Base-by-base conservation (phyloP, 2,888 invertebrate genomes). In the Callosobruchus maculatus region DNA sequence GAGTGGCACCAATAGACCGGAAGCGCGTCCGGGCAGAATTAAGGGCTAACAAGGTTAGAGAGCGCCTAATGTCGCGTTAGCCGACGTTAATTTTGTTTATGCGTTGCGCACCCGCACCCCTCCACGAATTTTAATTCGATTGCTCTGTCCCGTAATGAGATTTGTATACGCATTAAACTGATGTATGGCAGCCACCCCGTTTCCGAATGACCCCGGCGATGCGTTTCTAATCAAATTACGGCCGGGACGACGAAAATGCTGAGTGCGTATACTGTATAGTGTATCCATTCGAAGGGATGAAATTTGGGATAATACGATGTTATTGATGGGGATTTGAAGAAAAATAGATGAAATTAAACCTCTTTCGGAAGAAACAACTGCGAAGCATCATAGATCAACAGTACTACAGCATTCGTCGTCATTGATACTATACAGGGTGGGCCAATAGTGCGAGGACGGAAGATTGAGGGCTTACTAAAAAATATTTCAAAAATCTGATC, bases 11-110 rank as follows among this genome's bases (percentile, higher is more conserved):
- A n/a, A 20, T 66, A 70, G 70, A 67, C 30, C 69, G 26, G 71
- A 70, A 69, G 71, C 30, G 71, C 22, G 70, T 75, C 78, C 76
- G 77, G 74, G 78, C 49, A 82, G 82, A 83, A 82, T 82, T 77
- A 81, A 49, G 13, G 82, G 78, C 80, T 81, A 81, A 81, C 82
- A 73, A 78, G 79, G 80, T 81, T 81, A 81, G 78, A 81, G 79
- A 74, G 80, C 78, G 82, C 82, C 82, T 84, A 84, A 84, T 83
- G 84, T 83, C 81, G 81, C 82, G 80, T 81, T 81, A 81, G 81
- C 81, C 81, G 86, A 86, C 86, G 85, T 83, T 87, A 86, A 87
- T 87, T 86, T 86, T 85, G 85, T 85, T 85, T 86, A 86, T 80
- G 83, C 83, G 76, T 72, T 74, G 30, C 68, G 49, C 49, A 49